A percentile compares a stretch with the other conserved stretches of the same genome.
These are phyloP conservation scores for Megalopta genalis DNA, from an alignment of 1,140 invertebrate genomes.

Conservation along the genomic window DNA sequence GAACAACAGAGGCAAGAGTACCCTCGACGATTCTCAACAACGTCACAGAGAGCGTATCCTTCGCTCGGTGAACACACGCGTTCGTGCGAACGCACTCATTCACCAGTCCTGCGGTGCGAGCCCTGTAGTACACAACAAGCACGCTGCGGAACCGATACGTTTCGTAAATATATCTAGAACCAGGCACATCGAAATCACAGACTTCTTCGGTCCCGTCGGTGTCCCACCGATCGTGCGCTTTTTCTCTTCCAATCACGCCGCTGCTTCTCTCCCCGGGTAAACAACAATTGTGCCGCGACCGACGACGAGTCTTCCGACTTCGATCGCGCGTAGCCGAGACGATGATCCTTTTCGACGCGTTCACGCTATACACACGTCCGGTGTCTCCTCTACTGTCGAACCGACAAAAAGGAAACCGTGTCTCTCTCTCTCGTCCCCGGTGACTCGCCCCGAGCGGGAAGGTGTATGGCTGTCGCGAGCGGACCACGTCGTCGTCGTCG, in stretches of 20 bases:
- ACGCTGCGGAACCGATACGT: slow-evolving; percentile 25
- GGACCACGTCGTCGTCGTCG: neutral
- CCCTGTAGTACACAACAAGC: slow-evolving; percentile 14
- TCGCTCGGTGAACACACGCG: slow-evolving; percentile 15
- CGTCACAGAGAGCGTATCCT: slow-evolving; percentile 15
- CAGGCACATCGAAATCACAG: slow-evolving; percentile 65
- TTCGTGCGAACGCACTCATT: slow-evolving; percentile 2
- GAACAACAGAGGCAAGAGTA: neutral
- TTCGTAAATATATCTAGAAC: slow-evolving; percentile 38
- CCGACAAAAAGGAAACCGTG: neutral
- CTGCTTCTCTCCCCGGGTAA: neutral
- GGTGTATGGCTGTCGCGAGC: slow-evolving; percentile 25
- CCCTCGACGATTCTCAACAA: neutral
- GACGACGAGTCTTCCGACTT: too few relatives aligned
- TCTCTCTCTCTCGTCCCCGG: neutral
- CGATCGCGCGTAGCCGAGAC: neutral
- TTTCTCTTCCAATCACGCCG: slow-evolving; percentile 2
- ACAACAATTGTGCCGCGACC: neutral
- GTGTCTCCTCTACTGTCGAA: neutral
- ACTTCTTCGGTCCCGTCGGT: slow-evolving; percentile 55
- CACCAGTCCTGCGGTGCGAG: neutral
- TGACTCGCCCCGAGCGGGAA: slow-evolving; percentile 23
- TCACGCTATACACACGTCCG: neutral
- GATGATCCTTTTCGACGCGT: neutral
- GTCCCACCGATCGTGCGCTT: slow-evolving; percentile 42